Conservation (phyloP, 2,797 vertebrate species). For the Pagetopsis macropterus region DNA sequence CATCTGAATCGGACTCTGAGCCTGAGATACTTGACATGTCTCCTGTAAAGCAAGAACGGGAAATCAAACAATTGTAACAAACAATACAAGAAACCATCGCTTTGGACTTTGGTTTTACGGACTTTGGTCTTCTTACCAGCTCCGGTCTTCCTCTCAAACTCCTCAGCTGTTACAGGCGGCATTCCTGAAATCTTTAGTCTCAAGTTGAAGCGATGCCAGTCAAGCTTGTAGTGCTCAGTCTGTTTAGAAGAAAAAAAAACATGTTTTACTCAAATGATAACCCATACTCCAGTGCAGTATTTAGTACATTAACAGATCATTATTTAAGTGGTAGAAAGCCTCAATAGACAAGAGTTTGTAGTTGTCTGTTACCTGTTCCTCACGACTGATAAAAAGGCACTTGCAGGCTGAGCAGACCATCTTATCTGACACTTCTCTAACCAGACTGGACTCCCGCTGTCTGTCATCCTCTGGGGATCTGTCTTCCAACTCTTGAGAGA, state of each 20-base stretch:
- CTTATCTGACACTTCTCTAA: slow-evolving; percentile 80
- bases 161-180: slow-evolving; percentile 79
- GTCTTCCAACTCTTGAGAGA: slow-evolving; percentile 36
- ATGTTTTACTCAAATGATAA: background rate
- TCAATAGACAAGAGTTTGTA: background rate
- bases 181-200: slow-evolving; percentile 86
- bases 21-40: slow-evolving; percentile 97
- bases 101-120: no score
- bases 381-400: slow-evolving; percentile 85
- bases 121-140: slow-evolving; percentile 73
- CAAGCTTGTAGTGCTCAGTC: slow-evolving; percentile 95
- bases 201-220: slow-evolving; percentile 98
- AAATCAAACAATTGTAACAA: background rate
- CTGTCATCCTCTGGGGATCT: slow-evolving; percentile 43
- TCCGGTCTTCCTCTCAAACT: slow-evolving; percentile 90
- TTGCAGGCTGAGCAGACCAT: slow-evolving; percentile 90
- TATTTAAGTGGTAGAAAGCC: no score
- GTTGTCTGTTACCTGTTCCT: slow-evolving; percentile 85
- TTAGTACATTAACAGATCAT: background rate
- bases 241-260: slow-evolving; percentile 52
- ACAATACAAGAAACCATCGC: background rate
- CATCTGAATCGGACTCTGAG: slow-evolving; percentile 85
- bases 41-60: slow-evolving; percentile 75
- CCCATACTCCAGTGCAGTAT: background rate
- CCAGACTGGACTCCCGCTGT: slow-evolving; percentile 39